Base-by-base conservation (phyloP, 1,140 invertebrate genomes). In the Zaprionus capensis region DNA sequence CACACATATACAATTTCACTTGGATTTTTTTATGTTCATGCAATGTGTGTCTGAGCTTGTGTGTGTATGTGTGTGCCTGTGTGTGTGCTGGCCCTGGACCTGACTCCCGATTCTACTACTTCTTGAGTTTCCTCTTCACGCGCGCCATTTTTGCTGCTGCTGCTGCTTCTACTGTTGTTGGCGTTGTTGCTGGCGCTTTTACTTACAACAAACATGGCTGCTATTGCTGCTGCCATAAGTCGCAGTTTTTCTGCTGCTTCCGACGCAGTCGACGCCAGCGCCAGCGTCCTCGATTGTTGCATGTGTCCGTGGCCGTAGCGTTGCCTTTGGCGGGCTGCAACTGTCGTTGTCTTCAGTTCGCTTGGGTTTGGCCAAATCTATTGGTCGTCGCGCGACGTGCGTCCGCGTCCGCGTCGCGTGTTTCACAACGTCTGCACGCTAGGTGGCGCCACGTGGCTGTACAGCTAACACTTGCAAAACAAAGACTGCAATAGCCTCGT, bases 111-210 rank as follows among this genome's bases (percentile, higher is more conserved):
- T 76, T 78, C 82, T 84, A 85, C 75, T 87, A 84, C 75, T 87
- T 83, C 83, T 87, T 87, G 83, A 87, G 83, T 83, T 87, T 87
- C 74, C 83, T 87, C 82, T 88, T 87, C 81, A 68, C 84, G 80
- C 84, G 84, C 81, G 84, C 84, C 78, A 84, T 88, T 88, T 88
- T 73, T 57, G 81, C 81, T 84, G 75, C 59, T 78, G 46, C 64
- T 63, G 38, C 44, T 55, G 69, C 24, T 57, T n/a, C 44, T 28
- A 38, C 51, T 71, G 26, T 28, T 62, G 55, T 38, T 73, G 31
- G 31, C 76, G 73, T 71, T 73, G 22, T 53, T 78, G 36, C 61
- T 77, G 41, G 72, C 69, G 73, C 71, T 82, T 71, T 80, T 82
- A 87, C 83, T 86, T 88, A 86, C 83, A 86, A 88, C 83, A 86